A percentile compares a stretch with the other conserved stretches of the same genome.
Evolutionary conservation across 1,140 invertebrate genomes (phyloP).

Genomic region (Manduca sexta): DNA sequence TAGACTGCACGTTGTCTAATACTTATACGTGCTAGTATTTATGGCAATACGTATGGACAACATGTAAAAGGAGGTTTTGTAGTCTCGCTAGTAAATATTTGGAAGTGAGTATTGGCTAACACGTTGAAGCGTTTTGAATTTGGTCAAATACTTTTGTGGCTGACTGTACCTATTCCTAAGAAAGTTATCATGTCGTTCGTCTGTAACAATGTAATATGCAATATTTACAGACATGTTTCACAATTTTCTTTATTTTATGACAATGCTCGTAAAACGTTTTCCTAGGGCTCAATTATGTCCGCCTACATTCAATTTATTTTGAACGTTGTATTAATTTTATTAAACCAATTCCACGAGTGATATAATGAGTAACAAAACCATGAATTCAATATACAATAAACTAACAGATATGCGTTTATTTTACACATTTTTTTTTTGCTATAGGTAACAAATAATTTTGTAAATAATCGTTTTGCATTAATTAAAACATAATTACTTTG

Average conservation of each 20-base stretch:
- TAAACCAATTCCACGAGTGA: neutral
- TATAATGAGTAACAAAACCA: neutral
- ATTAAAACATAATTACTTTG: no score
- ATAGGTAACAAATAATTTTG: no score
- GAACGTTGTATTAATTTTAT: neutral
- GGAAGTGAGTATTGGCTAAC: neutral
- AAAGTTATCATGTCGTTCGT: neutral
- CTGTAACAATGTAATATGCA: neutral
- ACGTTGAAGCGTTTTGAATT: no score
- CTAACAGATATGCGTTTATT: no score
- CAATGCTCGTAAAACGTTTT: neutral
- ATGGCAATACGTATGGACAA: no score
- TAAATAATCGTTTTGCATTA: no score
- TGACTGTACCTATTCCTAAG: neutral
- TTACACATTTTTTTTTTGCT: no score
- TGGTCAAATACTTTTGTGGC: neutral
- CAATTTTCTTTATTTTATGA: slow-evolving; percentile 1
- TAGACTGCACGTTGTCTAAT: no score
- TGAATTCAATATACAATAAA: no score
- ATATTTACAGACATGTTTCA: neutral
- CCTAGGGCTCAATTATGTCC: neutral
- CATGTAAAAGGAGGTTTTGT: no score
- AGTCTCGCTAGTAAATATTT: neutral
- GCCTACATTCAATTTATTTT: neutral
- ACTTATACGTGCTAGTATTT: no score